These are phyloP conservation scores for Phragmatobia fuliginosa DNA, from an alignment of 2,888 invertebrate species.

Conservation along the genomic window DNA sequence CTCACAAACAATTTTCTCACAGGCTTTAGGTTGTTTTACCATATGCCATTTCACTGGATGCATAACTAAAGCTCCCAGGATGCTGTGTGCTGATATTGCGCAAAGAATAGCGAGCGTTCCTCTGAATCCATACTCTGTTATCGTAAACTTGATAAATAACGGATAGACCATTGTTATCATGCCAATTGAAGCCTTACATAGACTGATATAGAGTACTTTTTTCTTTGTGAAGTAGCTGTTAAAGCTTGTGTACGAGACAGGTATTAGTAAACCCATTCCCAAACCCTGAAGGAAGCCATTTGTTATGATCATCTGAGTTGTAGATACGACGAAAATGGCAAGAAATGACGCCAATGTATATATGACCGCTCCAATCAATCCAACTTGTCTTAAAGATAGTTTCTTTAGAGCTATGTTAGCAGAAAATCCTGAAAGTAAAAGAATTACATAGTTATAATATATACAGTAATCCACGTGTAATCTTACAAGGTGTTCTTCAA, in stretches of 20 bases:
- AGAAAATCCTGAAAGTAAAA: conserved; percentile 85
- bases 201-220: conserved; percentile 90
- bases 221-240: conserved; percentile 91
- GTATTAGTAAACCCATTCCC: conserved; percentile 91
- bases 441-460: not conserved
- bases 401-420: conserved; percentile 89
- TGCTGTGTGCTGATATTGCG: conserved; percentile 89
- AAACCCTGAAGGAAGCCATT: conserved; percentile 89
- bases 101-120: conserved; percentile 90
- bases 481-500: too few relatives aligned
- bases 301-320: conserved; percentile 88
- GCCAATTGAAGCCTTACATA: conserved; percentile 90
- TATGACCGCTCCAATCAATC: conserved; percentile 88
- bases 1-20: conserved; percentile 80
- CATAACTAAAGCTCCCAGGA: conserved; percentile 89
- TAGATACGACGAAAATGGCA: conserved; percentile 88
- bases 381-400: conserved; percentile 89
- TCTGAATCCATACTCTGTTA: conserved; percentile 89
- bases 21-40: conserved; percentile 77
- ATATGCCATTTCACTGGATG: conserved; percentile 92
- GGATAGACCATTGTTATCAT: conserved; percentile 90
- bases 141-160: conserved; percentile 87
- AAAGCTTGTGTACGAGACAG: conserved; percentile 91
- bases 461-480: too few relatives aligned
- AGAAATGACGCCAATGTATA: conserved; percentile 88